Evolutionary conservation across 1,140 invertebrate genomes (phyloP).

Genomic region (Anagrus nilaparvatae): DNA sequence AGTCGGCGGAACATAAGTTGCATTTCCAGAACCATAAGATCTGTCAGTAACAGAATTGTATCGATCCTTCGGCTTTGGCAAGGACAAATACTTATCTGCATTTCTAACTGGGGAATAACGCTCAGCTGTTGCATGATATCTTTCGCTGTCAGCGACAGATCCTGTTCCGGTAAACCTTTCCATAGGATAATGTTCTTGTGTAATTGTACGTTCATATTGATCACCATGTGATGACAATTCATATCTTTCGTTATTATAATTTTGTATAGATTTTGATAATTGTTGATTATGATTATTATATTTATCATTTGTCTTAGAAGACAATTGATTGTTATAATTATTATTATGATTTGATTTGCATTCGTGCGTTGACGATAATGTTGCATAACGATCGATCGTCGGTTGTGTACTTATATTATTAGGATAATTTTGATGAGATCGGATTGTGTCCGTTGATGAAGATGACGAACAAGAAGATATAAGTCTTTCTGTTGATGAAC

Average conservation of each 20-base stretch:
- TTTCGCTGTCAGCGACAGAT: conserved; percentile 26
- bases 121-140: conserved; percentile 27
- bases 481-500: conserved; percentile 33
- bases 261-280: conserved; percentile 24
- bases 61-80: conserved; percentile 41
- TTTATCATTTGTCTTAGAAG: conserved; percentile 17
- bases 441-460: conserved; percentile 41
- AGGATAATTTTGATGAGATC: conserved; percentile 7
- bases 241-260: conserved; percentile 24
- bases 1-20: conserved; percentile 51
- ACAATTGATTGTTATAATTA: conserved; percentile 13
- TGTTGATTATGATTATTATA: conserved; percentile 18
- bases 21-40: conserved; percentile 23
- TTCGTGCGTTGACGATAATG: conserved; percentile 24
- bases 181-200: conserved; percentile 27
- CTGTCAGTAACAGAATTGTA: conserved; percentile 27
- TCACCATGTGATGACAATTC: conserved; percentile 19
- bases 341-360: conserved; percentile 13
- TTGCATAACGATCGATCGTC: conserved; percentile 11
- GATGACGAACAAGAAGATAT: conserved; percentile 41
- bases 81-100: conserved; percentile 38
- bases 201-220: conserved; percentile 18
- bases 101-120: conserved; percentile 32
- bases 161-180: conserved; percentile 24
- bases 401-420: conserved; percentile 15